A percentile compares a stretch with the other conserved stretches of the same genome.
Evolutionary conservation across 1,140 invertebrate species (phyloP).

Genomic region (Drosophila aff.): DNA sequence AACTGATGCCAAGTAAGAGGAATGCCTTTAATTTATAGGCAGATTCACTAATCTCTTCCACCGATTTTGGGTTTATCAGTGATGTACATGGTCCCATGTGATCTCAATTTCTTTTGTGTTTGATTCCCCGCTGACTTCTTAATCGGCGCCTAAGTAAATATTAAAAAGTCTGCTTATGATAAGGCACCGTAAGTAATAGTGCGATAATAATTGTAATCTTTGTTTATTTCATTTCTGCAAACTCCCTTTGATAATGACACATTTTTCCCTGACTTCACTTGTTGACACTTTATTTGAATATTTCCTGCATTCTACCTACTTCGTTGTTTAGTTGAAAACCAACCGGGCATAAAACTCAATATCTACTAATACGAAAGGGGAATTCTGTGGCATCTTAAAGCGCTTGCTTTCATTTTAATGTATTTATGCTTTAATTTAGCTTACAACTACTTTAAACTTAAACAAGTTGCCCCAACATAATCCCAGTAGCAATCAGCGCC

Average conservation of each 20-base stretch:
- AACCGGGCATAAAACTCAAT: not conserved
- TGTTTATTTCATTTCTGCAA: not conserved
- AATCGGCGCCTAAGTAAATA: slow-evolving; percentile 38
- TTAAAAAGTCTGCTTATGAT: not conserved
- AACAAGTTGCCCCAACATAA: slow-evolving; percentile 7
- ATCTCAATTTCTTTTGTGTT: slow-evolving; percentile 4
- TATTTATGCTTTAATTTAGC: not conserved
- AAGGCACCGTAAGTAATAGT: not conserved
- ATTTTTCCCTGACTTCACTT: not conserved
- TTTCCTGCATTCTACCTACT: no score
- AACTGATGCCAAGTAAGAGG: slow-evolving; percentile 9
- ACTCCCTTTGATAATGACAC: not conserved
- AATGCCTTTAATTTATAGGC: slow-evolving; percentile 50
- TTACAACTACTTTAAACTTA: slow-evolving; percentile 36
- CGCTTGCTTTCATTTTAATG: not conserved
- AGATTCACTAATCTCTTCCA: not conserved
- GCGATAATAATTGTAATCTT: not conserved
- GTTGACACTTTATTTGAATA: not conserved
- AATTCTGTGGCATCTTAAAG: not conserved
- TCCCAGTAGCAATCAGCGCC: slow-evolving; percentile 47
- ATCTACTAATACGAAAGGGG: not conserved
- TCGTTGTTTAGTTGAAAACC: not conserved
- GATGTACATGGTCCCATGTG: not conserved
- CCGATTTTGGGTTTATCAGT: slow-evolving; percentile 9
- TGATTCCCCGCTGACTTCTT: not conserved